Conservation (phyloP, 2,113 vertebrate species). For the Chionodraco myersi region DNA sequence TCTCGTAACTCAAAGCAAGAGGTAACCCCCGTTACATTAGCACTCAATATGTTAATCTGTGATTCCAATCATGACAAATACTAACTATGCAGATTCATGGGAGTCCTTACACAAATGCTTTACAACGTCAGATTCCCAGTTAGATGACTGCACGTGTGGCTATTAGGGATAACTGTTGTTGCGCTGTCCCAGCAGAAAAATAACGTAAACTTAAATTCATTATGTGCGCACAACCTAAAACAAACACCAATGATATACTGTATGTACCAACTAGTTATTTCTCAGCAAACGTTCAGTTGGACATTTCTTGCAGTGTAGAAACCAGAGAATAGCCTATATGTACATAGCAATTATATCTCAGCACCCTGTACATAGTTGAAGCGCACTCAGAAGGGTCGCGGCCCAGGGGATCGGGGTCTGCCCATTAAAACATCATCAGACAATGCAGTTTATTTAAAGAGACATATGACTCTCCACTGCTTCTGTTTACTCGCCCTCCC, state of each 20-base stretch:
- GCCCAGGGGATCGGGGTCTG: conserved; percentile 69
- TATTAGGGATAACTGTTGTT: too few relatives aligned
- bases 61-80: not conserved
- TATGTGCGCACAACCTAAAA: too few relatives aligned
- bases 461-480: conserved; percentile 65
- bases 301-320: conserved; percentile 59
- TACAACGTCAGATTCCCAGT: too few relatives aligned
- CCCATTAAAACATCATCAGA: conserved; percentile 81
- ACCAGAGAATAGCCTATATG: conserved; percentile 69
- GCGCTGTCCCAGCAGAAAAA: too few relatives aligned
- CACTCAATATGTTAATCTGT: not conserved
- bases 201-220: too few relatives aligned
- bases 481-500: conserved; percentile 73
- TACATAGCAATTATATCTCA: conserved; percentile 72
- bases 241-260: too few relatives aligned
- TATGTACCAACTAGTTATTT: too few relatives aligned
- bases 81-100: too few relatives aligned
- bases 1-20: too few relatives aligned
- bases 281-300: too few relatives aligned
- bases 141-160: too few relatives aligned
- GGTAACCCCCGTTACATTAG: not conserved
- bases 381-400: conserved; percentile 56
- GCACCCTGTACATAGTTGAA: conserved; percentile 31
- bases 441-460: conserved; percentile 77
- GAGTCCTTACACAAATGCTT: too few relatives aligned